phyloP scores from a whole-genome alignment of 1,140 invertebrate genomes.

The Telenomus remus region DNA sequence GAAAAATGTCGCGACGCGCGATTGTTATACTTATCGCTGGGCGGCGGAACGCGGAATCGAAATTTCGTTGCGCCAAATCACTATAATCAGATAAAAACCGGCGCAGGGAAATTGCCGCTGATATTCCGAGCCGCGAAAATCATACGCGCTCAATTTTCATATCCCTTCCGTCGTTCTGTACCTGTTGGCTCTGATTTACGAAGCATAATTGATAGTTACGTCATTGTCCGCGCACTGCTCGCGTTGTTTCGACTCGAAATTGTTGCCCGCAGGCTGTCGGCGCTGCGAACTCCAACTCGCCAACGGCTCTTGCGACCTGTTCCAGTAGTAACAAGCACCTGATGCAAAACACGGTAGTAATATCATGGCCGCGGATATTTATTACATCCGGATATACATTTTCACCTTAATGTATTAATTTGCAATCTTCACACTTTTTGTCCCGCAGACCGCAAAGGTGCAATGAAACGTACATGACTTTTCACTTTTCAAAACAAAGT shows the following conservation, averaged over 20 bases:
- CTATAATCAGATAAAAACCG: slow-evolving; percentile 47
- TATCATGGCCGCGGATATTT: slow-evolving; percentile 20
- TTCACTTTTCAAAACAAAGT: too few relatives aligned
- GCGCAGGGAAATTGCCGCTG: slow-evolving; percentile 18
- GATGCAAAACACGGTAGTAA: neutral
- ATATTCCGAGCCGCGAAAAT: slow-evolving; percentile 16
- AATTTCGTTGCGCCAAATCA: slow-evolving; percentile 36
- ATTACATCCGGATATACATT: slow-evolving; percentile 18
- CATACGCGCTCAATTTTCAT: slow-evolving; percentile 10
- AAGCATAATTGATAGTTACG: slow-evolving; percentile 13
- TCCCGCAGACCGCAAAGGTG: neutral
- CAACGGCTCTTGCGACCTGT: slow-evolving; percentile 26
- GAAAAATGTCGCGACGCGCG: slow-evolving; percentile 8
- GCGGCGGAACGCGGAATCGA: slow-evolving; percentile 40
- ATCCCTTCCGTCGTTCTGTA: slow-evolving; percentile 12
- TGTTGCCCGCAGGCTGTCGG: slow-evolving; percentile 4
- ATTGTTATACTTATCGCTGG: slow-evolving; percentile 40
- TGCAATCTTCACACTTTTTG: neutral
- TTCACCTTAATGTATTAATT: slow-evolving; percentile 34
- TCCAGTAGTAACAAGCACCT: slow-evolving; percentile 30
- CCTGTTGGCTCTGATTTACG: neutral
- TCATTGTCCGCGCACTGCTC: slow-evolving; percentile 21
- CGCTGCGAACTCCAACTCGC: slow-evolving; percentile 1
- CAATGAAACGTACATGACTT: too few relatives aligned
- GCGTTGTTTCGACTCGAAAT: slow-evolving; percentile 29